Evolutionary conservation across 2,888 invertebrate species (phyloP).

Genomic region (Tryphoninae sp.): DNA sequence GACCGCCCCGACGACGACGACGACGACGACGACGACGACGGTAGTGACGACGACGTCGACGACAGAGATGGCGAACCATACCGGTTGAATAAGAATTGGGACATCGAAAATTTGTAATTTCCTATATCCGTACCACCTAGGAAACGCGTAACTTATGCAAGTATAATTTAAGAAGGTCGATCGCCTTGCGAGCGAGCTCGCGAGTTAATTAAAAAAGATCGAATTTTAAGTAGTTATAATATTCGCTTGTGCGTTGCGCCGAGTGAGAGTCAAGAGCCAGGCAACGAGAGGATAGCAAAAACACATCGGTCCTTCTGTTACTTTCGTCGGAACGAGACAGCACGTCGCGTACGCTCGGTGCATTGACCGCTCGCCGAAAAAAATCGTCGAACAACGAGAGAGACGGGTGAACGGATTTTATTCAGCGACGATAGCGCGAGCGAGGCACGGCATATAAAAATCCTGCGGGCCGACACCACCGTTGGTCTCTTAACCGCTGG

Average conservation of each 20-base stretch:
- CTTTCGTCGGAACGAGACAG: background rate
- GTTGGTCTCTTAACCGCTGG: no score
- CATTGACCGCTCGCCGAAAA: slow-evolving; percentile 57
- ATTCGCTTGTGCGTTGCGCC: no score
- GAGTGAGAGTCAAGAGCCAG: no score
- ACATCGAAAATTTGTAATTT: slow-evolving; percentile 34
- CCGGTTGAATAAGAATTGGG: slow-evolving; percentile 51
- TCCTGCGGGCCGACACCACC: slow-evolving; percentile 22
- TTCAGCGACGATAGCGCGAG: slow-evolving; percentile 56
- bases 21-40: background rate
- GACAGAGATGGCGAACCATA: slow-evolving; percentile 27
- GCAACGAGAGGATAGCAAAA: background rate
- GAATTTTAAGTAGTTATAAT: no score
- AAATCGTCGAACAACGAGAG: slow-evolving; percentile 43
- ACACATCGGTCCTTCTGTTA: background rate
- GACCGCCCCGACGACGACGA: slow-evolving; percentile 46
- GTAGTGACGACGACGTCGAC: no score
- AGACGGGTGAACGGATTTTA: slow-evolving; percentile 53
- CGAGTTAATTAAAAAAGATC: no score
- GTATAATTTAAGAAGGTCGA: slow-evolving; percentile 20
- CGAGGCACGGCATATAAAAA: slow-evolving; percentile 55
- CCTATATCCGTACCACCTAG: background rate
- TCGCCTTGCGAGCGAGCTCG: background rate
- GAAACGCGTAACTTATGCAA: slow-evolving; percentile 11
- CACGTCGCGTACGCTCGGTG: slow-evolving; percentile 33